Evolutionary conservation across 1,140 invertebrate species (phyloP).

Genomic region (Cotesia chilonis): DNA sequence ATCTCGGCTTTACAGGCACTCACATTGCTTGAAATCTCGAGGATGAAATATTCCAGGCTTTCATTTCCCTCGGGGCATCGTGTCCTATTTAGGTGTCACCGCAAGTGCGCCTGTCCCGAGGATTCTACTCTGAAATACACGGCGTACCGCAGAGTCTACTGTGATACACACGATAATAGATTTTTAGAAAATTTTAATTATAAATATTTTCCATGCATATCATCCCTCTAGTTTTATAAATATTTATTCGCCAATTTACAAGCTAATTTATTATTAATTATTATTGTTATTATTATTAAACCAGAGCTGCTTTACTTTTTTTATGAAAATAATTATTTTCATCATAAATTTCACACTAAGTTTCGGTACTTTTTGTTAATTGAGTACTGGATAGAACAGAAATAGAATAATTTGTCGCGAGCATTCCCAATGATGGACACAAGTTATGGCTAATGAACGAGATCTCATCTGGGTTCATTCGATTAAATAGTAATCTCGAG

Average conservation of each 20-base stretch:
- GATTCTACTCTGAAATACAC: background rate
- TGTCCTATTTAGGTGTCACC: constrained; percentile 13
- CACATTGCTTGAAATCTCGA: constrained; percentile 20
- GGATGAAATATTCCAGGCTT: constrained; percentile 14
- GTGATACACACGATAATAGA: too few species aligned
- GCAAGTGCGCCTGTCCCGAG: background rate
- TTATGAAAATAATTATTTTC: background rate
- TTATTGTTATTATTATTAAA: too few species aligned
- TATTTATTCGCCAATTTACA: too few species aligned
- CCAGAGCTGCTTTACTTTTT: too few species aligned
- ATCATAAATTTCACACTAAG: too few species aligned
- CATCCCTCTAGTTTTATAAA: too few species aligned
- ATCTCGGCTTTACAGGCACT: constrained; percentile 16
- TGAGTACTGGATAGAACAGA: background rate
- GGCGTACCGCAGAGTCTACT: too few species aligned
- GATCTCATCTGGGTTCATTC: constrained; percentile 32
- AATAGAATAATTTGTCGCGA: background rate
- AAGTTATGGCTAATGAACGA: constrained; percentile 37
- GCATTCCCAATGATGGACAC: constrained; percentile 20
- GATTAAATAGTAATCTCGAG: constrained; percentile 38
- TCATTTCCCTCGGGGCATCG: constrained; percentile 14
- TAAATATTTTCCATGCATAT: too few species aligned
- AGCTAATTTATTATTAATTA: too few species aligned
- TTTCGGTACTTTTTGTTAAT: background rate
- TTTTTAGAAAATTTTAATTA: too few species aligned